A percentile compares a stretch with the other conserved stretches of the same genome.
phyloP scores from a whole-genome alignment of 2,113 vertebrate genomes.

The Perca fluviatilis region DNA sequence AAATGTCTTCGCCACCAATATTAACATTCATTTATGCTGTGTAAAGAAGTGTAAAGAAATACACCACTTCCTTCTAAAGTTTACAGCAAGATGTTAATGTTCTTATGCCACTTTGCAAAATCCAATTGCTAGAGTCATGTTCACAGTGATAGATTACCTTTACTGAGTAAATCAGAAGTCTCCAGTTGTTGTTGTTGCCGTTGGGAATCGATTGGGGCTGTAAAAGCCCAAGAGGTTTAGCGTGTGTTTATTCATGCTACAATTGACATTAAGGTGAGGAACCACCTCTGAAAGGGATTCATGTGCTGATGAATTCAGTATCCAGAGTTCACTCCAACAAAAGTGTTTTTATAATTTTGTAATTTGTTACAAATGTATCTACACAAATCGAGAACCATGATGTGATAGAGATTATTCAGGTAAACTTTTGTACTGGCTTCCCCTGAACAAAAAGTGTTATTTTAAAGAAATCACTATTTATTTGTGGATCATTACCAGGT shows the following conservation, averaged over 20 bases:
- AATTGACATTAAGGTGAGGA: constrained; percentile 9
- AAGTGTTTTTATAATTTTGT: neutral
- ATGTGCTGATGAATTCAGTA: constrained; percentile 8
- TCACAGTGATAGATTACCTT: constrained; percentile 26
- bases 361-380: neutral
- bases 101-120: constrained; percentile 15
- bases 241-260: constrained; percentile 18
- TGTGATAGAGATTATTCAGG: no score
- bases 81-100: constrained; percentile 17
- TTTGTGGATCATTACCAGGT: no score
- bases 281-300: neutral
- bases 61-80: neutral
- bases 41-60: neutral
- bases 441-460: no score
- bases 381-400: neutral
- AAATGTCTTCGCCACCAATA: neutral
- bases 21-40: neutral
- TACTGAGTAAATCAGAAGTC: constrained; percentile 17
- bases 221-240: constrained; percentile 9
- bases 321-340: neutral
- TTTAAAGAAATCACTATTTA: no score
- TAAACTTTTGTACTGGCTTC: no score
- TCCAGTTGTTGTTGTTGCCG: neutral
- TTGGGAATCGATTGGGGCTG: constrained; percentile 20
- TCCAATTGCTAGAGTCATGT: constrained; percentile 12